Evolutionary conservation across 2,888 invertebrate species (phyloP).

Genomic region (Calliopum simillimum): DNA sequence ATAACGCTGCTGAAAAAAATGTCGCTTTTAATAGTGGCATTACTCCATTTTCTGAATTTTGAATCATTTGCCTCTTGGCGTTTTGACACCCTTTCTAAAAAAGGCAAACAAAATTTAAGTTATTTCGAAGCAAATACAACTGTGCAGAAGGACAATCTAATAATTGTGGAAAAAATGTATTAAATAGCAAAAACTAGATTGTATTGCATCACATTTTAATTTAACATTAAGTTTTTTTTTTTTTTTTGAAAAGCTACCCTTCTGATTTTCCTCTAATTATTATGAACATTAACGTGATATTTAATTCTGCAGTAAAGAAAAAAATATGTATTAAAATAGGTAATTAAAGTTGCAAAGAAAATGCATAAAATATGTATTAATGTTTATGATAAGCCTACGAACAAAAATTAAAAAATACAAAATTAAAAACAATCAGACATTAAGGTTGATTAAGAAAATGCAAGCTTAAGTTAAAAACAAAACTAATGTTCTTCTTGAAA

Average conservation of each 20-base stretch:
- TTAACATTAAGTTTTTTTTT: neutral
- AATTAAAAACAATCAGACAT: neutral
- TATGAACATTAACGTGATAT: conserved; percentile 59
- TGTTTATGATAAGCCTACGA: conserved; percentile 3
- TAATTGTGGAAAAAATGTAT: conserved; percentile 20
- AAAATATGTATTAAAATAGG: neutral
- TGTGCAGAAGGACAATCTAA: conserved; percentile 55
- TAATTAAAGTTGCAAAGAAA: neutral
- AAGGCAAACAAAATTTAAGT: conserved; percentile 27
- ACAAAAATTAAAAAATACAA: neutral
- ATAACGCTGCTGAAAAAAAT: no score
- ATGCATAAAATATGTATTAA: conserved; percentile 12
- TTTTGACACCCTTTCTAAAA: no score
- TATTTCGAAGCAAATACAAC: conserved; percentile 27
- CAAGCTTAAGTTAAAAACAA: neutral
- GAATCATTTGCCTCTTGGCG: no score
- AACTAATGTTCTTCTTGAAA: neutral
- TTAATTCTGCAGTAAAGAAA: conserved; percentile 47
- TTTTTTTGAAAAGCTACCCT: conserved; percentile 3
- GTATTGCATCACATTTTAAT: neutral
- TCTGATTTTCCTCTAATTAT: conserved; percentile 43
- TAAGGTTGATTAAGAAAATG: neutral
- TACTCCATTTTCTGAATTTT: no score
- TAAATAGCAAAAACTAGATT: conserved; percentile 23
- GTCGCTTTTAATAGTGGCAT: no score